These are phyloP conservation scores for Dreissena polymorpha DNA, from an alignment of 1,140 invertebrate genomes.

Conservation along the genomic window DNA sequence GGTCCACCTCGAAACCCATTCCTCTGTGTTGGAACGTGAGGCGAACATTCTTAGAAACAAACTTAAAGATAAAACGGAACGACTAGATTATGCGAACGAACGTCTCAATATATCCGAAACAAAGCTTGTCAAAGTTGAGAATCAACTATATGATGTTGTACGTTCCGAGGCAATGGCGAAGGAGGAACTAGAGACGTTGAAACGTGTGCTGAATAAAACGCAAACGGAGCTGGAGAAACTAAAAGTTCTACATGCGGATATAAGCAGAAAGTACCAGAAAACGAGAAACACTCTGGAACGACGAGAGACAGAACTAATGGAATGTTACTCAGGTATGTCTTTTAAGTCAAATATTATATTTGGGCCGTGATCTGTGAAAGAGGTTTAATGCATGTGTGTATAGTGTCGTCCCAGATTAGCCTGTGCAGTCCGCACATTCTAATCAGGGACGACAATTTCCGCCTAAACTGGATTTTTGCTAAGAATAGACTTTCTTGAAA, in stretches of 20 bases:
- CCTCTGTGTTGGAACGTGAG: conserved; percentile 32
- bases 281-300: conserved; percentile 11
- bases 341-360: too few species aligned
- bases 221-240: conserved; percentile 21
- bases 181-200: conserved; percentile 38
- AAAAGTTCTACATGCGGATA: conserved; percentile 18
- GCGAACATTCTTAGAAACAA: conserved; percentile 49
- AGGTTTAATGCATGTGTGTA: too few species aligned
- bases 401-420: too few species aligned
- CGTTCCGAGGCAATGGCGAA: conserved; percentile 37
- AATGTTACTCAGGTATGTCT: conserved; percentile 51
- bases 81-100: conserved; percentile 36
- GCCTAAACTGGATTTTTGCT: too few species aligned
- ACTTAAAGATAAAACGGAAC: conserved; percentile 47
- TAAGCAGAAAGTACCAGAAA: conserved; percentile 28
- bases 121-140: conserved; percentile 33
- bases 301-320: conserved; percentile 39
- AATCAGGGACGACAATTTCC: too few species aligned
- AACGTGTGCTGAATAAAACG: conserved; percentile 17
- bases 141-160: conserved; percentile 46
- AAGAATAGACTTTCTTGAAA: too few species aligned
- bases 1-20: conserved; percentile 24
- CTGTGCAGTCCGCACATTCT: too few species aligned
- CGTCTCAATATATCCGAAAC: conserved; percentile 36
- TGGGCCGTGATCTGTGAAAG: too few species aligned